Evolutionary conservation across 1,140 invertebrate species (phyloP), one percentile per base, ranked within the genome.

Genomic region (Xylocopa sonorina): DNA sequence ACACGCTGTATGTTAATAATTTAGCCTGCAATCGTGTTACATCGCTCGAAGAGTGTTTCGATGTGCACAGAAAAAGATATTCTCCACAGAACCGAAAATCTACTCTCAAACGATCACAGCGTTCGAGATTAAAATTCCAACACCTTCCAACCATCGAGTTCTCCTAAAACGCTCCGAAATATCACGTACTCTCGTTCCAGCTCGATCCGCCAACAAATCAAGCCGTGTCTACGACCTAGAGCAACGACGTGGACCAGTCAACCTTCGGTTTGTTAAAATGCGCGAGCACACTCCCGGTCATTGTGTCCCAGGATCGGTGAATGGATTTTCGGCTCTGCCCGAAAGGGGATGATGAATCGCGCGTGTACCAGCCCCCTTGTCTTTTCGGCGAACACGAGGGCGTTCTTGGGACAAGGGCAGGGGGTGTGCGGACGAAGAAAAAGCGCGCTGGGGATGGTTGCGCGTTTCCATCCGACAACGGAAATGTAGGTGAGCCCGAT

Each of bases 1-100:
- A 88, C 90, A 91, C 90, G 90, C 81, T 86, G 82, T 89, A 89
- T 89, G 89, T 86, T 90, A 88, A 90, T 90, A 83, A 89, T 87
- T 87, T 87, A 80, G 84, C 78, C 82, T 77, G 27, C 38, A 34
- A 46, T 63, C 58, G 64, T 63, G 53, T 87, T 86, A 80, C 80
- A 74, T 87, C 79, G 82, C 48, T 38, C 38, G 9, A 38, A 38
- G 3, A 38, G 38, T 4, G 38, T 38, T 9, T 38, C 38, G 9
- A 38, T 38, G 9, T 9, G 38, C 3, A 38, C 38, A 4, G 3
- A 38, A 38, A 38, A 38, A 4, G 9, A 38, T 38, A 38, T 38
- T 38, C n/a, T n/a, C 9, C 38, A 38, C 9, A 38, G 38, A 38
- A 38, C 9, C 38, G 3, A 38, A 3, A 38, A 9, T 38, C 38